Evolutionary conservation across 1,140 invertebrate species (phyloP).

Genomic region (Scylla paramamosain): DNA sequence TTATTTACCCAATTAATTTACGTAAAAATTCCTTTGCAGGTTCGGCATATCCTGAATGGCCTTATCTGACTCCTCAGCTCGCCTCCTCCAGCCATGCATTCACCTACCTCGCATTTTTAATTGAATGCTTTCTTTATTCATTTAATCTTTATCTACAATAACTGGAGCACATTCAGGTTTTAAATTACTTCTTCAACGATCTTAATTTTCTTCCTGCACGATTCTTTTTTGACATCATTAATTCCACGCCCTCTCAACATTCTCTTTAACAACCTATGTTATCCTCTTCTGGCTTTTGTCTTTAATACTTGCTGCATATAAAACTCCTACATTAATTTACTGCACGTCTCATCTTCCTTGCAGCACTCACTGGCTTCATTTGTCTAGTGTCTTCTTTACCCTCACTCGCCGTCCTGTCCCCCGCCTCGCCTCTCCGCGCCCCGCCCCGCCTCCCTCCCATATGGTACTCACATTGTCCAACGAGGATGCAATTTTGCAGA

Average conservation of each 20-base stretch:
- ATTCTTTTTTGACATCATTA: neutral
- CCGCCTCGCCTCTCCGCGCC: neutral
- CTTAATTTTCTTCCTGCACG: neutral
- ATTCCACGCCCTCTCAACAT: neutral
- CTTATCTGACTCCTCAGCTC: neutral
- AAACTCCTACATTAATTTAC: neutral
- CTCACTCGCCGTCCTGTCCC: neutral
- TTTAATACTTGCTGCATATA: neutral
- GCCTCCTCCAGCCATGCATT: neutral
- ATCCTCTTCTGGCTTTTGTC: neutral
- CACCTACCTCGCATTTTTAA: neutral
- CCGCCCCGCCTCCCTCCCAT: neutral
- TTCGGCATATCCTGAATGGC: neutral
- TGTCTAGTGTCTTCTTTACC: neutral
- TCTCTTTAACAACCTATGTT: neutral
- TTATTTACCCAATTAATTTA: neutral
- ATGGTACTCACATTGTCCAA: constrained; percentile 22
- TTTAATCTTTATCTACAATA: neutral
- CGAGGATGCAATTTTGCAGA: constrained; percentile 8
- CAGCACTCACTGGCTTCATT: neutral
- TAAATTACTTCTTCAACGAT: neutral
- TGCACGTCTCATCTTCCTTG: neutral
- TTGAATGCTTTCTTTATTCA: neutral
- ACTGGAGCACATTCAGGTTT: neutral
- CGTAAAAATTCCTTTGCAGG: neutral